Base-by-base conservation (phyloP, 2,797 vertebrate species). In the Gadopsis bispinosus region DNA sequence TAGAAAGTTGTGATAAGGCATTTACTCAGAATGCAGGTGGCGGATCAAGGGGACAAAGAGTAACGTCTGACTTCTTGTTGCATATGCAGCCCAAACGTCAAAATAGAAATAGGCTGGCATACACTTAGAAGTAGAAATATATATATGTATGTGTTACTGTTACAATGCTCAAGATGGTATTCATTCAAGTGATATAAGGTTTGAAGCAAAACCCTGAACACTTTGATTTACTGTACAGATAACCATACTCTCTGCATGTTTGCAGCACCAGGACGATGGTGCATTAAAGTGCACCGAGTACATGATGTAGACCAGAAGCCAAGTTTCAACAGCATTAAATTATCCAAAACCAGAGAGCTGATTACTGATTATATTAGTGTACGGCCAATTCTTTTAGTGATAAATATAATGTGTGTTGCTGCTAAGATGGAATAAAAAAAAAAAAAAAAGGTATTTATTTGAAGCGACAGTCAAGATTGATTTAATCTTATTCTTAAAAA, bases 1-100 rank as follows among this genome's bases (percentile, higher is more conserved):
- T 51, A 89, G 81, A 87, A 85, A 91, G 65, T 58, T 75, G 75
- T 91, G 89, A 87, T 89, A 87, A 86, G 78, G 68, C 48, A 4
- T 79, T 74, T 73, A 69, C 54, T 80, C 50, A 69, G 50, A 77
- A 54, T 50, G 26, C 1, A 67, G 77, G 72, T 41, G 1, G 56
- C 9, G 17, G 64, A 80, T 80, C 33, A 50, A 79, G 69, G n/a
- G 41, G 61, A 83, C 69, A 68, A 69, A 58, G 69, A 75, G 54
- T 60, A 75, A 83, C 74, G 78, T 74, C 26, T 47, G 59, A 61
- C 68, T 83, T 89, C 83, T 90, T 87, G 77, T 75, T 74, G 39
- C 48, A 78, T 55, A 48, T 65, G 26, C 9, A 20, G 19, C 19
- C 54, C 14, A 41, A 65, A 83, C 73, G 70, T 69, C 80, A 77